phyloP scores from a whole-genome alignment of 2,113 vertebrate genomes.

The Procapra przewalskii region DNA sequence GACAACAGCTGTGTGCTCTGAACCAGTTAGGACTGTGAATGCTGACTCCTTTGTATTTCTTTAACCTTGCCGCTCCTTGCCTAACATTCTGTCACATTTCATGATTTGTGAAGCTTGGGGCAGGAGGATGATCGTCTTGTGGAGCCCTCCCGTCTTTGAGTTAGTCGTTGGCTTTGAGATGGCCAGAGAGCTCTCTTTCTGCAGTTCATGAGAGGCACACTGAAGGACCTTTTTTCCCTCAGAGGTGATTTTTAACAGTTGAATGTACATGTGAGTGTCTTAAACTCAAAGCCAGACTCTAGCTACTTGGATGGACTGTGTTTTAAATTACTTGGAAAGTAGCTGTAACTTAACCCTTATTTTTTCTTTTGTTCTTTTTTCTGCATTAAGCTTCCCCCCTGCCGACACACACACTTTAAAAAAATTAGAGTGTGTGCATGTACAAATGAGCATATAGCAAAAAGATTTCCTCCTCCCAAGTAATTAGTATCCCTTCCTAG shows the following conservation, averaged over 20 bases:
- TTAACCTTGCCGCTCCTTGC: neutral
- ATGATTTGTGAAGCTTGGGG: neutral
- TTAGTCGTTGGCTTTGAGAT: conserved; percentile 30
- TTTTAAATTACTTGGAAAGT: conserved; percentile 21
- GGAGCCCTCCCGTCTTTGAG: neutral
- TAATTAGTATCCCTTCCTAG: neutral
- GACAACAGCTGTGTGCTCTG: neutral
- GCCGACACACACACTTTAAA: neutral
- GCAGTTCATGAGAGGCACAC: conserved; percentile 44
- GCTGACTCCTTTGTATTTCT: conserved; percentile 6
- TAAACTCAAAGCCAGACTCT: neutral
- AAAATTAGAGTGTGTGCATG: neutral
- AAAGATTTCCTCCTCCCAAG: neutral
- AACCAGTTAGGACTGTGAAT: neutral
- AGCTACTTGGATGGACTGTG: neutral
- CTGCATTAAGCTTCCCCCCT: neutral
- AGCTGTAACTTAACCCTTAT: neutral
- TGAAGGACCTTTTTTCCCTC: conserved; percentile 26
- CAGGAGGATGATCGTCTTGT: neutral
- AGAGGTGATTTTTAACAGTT: conserved; percentile 15
- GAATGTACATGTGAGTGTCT: neutral
- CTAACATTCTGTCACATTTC: neutral
- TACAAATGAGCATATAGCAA: neutral
- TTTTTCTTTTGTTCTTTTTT: neutral
- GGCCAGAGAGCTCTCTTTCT: neutral